Conservation (phyloP, 2,888 invertebrate species). For the Empis livida region DNA sequence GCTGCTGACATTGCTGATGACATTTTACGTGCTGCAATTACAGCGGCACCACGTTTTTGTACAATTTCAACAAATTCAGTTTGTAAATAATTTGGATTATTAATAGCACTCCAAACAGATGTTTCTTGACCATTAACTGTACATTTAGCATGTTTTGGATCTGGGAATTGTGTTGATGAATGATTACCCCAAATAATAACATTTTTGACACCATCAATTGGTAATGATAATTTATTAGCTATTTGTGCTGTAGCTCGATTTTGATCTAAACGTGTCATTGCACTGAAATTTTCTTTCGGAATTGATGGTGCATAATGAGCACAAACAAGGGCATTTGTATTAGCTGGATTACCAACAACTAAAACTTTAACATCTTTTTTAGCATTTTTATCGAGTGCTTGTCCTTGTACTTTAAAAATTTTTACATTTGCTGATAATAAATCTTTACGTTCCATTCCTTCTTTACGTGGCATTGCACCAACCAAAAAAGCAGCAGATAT, state of each 20-base stretch:
- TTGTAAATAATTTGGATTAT: conserved; percentile 71
- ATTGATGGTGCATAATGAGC: conserved; percentile 93
- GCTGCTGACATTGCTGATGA: conserved; percentile 99
- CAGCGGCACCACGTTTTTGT: conserved; percentile 94
- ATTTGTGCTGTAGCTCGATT: conserved; percentile 90
- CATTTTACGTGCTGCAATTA: conserved; percentile 94
- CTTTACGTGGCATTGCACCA: conserved; percentile 94
- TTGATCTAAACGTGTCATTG: conserved; percentile 97
- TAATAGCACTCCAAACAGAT: conserved; percentile 55
- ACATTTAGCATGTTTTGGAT: conserved; percentile 63
- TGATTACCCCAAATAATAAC: conserved; percentile 99
- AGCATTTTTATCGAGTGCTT: conserved; percentile 80
- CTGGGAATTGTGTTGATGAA: conserved; percentile 97
- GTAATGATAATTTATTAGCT: conserved; percentile 54
- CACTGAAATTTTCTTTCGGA: conserved; percentile 90
- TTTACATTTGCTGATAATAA: conserved; percentile 93
- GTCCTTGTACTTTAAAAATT: conserved; percentile 95
- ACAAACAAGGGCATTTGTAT: conserved; percentile 94
- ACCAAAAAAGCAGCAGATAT: conserved; percentile 90
- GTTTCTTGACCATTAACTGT: conserved; percentile 41
- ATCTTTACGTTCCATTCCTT: conserved; percentile 99
- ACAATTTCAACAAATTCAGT: conserved; percentile 79
- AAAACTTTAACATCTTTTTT: conserved; percentile 87
- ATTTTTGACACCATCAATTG: conserved; percentile 68
- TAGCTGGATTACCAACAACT: conserved; percentile 98